phyloP scores from a whole-genome alignment of 2,797 vertebrate genomes.

The Alauda arvensis region DNA sequence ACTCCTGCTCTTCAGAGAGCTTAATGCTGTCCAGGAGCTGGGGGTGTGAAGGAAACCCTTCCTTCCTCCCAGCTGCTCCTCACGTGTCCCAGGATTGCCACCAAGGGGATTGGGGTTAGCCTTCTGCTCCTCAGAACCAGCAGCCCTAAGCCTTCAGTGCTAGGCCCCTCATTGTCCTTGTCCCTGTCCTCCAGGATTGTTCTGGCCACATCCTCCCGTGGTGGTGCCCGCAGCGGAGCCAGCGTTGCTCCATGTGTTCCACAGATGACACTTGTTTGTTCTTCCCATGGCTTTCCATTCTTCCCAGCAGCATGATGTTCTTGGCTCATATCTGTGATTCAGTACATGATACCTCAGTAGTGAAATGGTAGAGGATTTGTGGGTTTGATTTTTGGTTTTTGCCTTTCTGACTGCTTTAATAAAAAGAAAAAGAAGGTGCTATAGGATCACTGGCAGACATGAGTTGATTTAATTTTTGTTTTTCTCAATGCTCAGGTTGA shows the following conservation, averaged over 20 bases:
- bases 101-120: not conserved
- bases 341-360: not conserved
- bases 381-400: not conserved
- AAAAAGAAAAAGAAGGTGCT: not conserved
- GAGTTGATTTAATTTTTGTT: not conserved
- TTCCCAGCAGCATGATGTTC: conserved; percentile 47
- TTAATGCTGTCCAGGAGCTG: not conserved
- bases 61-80: not conserved
- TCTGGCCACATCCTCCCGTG: not conserved
- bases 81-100: not conserved
- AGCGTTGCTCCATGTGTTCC: not conserved
- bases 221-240: not conserved
- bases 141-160: not conserved
- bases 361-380: not conserved
- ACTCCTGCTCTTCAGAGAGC: not conserved
- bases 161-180: not conserved
- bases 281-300: conserved; percentile 7
- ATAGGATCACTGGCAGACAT: not conserved
- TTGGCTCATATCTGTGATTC: not conserved
- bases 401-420: not conserved
- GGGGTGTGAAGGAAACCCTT: not conserved
- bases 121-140: not conserved
- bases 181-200: not conserved
- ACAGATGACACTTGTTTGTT: conserved; percentile 34
- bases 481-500: not conserved